Evolutionary conservation across 2,888 invertebrate species (phyloP).

Genomic region (Eucera pruinosa): DNA sequence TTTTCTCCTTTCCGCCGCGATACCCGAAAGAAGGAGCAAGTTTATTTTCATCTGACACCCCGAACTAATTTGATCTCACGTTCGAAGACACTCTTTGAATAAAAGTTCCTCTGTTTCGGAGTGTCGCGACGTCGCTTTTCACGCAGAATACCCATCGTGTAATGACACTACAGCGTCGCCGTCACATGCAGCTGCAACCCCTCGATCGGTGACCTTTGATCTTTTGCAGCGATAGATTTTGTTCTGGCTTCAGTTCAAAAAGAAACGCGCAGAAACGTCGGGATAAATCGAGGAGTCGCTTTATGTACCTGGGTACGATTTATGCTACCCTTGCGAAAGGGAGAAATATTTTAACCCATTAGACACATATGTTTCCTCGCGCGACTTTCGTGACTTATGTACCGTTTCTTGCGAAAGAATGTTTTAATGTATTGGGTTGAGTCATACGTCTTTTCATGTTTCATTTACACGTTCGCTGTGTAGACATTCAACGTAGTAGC

Average conservation of each 20-base stretch:
- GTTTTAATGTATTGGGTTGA: too few species aligned
- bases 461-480: too few species aligned
- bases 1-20: background rate
- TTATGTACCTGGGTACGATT: constrained; percentile 25
- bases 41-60: constrained; percentile 70
- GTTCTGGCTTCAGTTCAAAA: constrained; percentile 29
- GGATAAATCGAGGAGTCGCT: constrained; percentile 34
- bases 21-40: constrained; percentile 25
- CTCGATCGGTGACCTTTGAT: constrained; percentile 61
- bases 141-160: constrained; percentile 37
- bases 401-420: too few species aligned
- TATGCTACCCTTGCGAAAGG: constrained; percentile 1
- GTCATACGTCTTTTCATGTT: too few species aligned
- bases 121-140: constrained; percentile 23
- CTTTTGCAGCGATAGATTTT: constrained; percentile 54
- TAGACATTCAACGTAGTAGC: too few species aligned
- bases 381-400: background rate
- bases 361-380: background rate
- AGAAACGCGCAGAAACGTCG: background rate
- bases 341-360: background rate
- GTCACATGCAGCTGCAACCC: constrained; percentile 20
- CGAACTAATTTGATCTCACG: constrained; percentile 73
- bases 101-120: constrained; percentile 57
- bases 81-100: constrained; percentile 70
- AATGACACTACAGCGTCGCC: constrained; percentile 7